Base-by-base conservation (phyloP, 1,140 invertebrate genomes). In the Brachionus calyciflorus region DNA sequence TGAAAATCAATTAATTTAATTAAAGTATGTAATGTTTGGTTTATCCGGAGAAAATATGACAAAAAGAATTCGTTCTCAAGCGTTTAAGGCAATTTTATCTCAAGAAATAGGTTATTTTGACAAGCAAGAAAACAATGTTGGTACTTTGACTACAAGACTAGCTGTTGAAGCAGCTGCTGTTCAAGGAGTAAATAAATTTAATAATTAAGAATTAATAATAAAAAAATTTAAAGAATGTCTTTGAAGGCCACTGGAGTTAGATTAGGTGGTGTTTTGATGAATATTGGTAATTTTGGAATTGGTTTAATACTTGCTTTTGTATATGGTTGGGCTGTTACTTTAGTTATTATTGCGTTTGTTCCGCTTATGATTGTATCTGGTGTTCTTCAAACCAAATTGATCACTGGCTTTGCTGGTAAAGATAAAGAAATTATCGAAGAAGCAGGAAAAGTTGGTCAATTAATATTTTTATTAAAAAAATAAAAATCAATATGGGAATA, bases 81-180 rank as follows among this genome's bases (percentile, higher is more conserved):
- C 91, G 81, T 84, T 93, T n/a, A 85, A 88, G 79, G 87, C 91
- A 4, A 89, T 93, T 0, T 84, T 96, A 3, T 87, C 91, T 10
- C 93, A 96, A 84, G 92, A 96, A 80, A 92, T 96, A 81, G 86
- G 89, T 33, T 96, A 93, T 93, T 95, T 93, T 83, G 88, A 88
- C 80, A 83, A 87, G 65, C 79, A 82, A 5, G 80, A 84, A 14
- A 88, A 88, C 79, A 82, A 81, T 60, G 83, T 86, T 46, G 88
- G 88, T 40, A 85, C 85, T 53, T 77, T 88, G 24, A 84, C 84
- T 28, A 87, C 87, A 9, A 79, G 87, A 77, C 82, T 88, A 51
- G 82, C 88, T n/a, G 86, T 84, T 6, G 88, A 88, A 80, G 86
- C 87, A 33, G 84, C 87, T 21, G 83, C 83, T 77, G 83, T 88